These are phyloP conservation scores for Pachyseris speciosa DNA, from an alignment of 64 coral and sea anemone genomes.

Conservation along the genomic window DNA sequence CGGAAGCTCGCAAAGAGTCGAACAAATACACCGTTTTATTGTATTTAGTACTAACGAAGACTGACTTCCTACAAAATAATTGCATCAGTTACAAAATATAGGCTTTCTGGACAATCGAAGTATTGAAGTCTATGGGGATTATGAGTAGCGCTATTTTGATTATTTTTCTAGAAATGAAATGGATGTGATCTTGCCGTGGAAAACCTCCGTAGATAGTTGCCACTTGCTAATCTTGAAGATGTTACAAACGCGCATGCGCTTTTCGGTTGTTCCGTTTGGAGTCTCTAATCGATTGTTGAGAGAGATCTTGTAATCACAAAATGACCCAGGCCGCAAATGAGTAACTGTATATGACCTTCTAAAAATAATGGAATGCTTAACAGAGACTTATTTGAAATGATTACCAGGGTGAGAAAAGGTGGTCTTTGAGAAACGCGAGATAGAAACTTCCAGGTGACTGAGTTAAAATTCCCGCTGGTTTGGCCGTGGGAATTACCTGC, in stretches of 20 bases:
- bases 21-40: slow-evolving; percentile 20
- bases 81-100: background rate
- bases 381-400: background rate
- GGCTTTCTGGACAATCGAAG: background rate
- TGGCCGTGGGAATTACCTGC: background rate
- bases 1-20: background rate
- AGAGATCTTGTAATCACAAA: background rate
- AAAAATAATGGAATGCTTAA: background rate
- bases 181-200: background rate
- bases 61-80: background rate
- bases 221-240: background rate
- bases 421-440: background rate
- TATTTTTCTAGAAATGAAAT: too few relatives aligned
- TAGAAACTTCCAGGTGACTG: background rate
- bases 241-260: background rate
- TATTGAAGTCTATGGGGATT: background rate
- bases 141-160: too few relatives aligned
- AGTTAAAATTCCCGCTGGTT: background rate
- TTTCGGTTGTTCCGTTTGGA: background rate
- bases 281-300: background rate
- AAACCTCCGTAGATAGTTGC: background rate
- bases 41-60: background rate
- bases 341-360: background rate
- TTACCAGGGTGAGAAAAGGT: background rate
- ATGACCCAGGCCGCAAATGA: background rate